Evolutionary conservation across 2,113 vertebrate genomes (phyloP).

Genomic region (Galemys pyrenaicus): DNA sequence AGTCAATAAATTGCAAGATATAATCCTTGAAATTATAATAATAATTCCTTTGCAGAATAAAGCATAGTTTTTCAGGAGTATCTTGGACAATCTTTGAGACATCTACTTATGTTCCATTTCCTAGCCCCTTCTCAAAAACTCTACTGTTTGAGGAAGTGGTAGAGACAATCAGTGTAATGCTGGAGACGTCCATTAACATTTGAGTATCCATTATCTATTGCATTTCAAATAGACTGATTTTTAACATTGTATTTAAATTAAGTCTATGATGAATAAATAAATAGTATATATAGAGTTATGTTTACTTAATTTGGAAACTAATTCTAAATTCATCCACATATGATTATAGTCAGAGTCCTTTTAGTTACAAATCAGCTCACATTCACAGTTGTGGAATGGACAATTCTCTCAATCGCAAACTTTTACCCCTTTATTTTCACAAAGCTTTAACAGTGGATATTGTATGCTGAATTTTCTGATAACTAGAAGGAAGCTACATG

Average conservation of each 20-base stretch:
- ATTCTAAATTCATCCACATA: not conserved
- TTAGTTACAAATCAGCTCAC: not conserved
- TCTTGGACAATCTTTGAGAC: not conserved
- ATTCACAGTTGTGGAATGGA: not conserved
- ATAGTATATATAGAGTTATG: not conserved
- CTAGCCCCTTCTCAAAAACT: not conserved
- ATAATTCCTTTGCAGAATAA: not conserved
- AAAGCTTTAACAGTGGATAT: not conserved
- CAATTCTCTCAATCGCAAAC: not conserved
- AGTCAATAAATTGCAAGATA: not conserved
- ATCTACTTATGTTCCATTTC: not conserved
- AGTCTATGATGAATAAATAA: not conserved
- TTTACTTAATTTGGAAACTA: not conserved
- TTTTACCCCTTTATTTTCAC: not conserved
- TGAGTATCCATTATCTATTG: no score
- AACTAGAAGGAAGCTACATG: conserved; percentile 69
- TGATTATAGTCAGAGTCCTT: not conserved
- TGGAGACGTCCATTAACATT: fast-evolving
- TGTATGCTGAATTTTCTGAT: conserved; percentile 64
- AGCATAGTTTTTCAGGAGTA: not conserved
- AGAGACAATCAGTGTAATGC: not conserved
- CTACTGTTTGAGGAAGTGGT: not conserved
- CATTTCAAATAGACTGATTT: not conserved
- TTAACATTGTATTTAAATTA: not conserved
- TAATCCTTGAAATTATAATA: not conserved